These are phyloP conservation scores for Drosophila nikananu DNA, from an alignment of 1,140 invertebrate species.

Conservation along the genomic window DNA sequence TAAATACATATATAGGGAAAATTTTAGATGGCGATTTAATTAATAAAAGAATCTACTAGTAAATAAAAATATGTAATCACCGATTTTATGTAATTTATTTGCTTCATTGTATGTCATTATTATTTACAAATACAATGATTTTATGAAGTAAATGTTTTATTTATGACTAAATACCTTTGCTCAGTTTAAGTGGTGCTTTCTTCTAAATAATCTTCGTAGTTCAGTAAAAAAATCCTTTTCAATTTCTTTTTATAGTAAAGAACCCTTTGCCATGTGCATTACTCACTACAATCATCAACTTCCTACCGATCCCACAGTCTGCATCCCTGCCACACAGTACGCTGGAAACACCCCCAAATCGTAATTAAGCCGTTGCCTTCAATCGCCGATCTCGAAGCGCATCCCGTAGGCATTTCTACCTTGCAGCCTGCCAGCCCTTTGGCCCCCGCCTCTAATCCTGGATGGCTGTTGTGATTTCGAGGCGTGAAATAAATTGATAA, in stretches of 20 bases:
- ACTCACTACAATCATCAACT: conserved; percentile 41
- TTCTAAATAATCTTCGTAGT: background rate
- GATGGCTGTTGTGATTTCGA: conserved; percentile 71
- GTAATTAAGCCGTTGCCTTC: conserved; percentile 77
- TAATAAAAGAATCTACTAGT: background rate
- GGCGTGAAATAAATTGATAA: conserved; percentile 85
- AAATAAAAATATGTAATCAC: too few species aligned
- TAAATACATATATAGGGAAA: too few species aligned
- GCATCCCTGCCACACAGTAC: conserved; percentile 24
- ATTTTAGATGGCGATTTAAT: background rate
- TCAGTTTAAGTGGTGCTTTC: background rate
- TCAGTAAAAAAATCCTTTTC: background rate
- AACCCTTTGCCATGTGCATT: conserved; percentile 9
- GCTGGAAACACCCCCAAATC: conserved; percentile 31
- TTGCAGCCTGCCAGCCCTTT: conserved; percentile 9
- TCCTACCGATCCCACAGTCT: conserved; percentile 27
- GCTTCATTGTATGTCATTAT: too few species aligned
- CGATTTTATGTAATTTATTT: too few species aligned
- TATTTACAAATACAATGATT: too few species aligned
- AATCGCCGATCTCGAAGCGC: conserved; percentile 16
- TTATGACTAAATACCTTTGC: too few species aligned
- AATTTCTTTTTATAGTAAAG: background rate
- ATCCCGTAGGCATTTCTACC: background rate
- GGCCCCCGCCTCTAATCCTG: conserved; percentile 21
- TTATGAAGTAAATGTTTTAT: too few species aligned